Base-by-base conservation (phyloP, 2,888 invertebrate species). In the Caenorhabditis sp. region DNA sequence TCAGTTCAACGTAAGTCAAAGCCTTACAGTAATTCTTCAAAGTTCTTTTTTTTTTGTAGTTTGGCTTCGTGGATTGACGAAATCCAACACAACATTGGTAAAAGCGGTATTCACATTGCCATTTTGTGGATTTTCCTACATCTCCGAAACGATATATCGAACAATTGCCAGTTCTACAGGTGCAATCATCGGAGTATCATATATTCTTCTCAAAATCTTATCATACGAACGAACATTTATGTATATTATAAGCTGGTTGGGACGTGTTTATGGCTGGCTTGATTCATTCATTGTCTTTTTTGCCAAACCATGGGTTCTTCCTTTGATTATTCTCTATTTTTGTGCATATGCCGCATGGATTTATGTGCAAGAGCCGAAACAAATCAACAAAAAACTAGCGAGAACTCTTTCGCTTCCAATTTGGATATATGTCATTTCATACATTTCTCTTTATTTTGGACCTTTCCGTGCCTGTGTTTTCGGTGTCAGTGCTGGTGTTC, bases 101-200 rank as follows among this genome's bases (percentile, higher is more conserved):
- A 81, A 90, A 17, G 90, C 90, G 2, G 62, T 89, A 4, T 80
- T 88, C 21, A 81, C 84, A 27, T 77, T 90, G 62, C 96, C 97
- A 0, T 86, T 94, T 24, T 92, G 93, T 88, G 58, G 62, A 50
- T 77, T 85, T 49, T 55, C 59, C 14, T 61, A 66, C 4, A 19
- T 75, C 24, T 83, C 83, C 10, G 79, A 83, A 36, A 63, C 58
- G 8, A 61, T 83, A 26, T 84, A 80, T 69, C 58, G 19, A n/a
- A 79, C 75, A 1, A 43, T 78, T 10, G 71, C 77, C 19, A 76
- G 77, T 69, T 73, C 71, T 17, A 73, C 64, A 23, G 86, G 85
- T 50, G 64, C 76, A n/a, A 80, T 77, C 12, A 77, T 81, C 57
- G 73, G 67, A 6, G 58, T 70, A 12, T 81, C 77, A 3, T 87